Base-by-base conservation (phyloP, 2,797 vertebrate genomes). In the Eospalax fontanierii region DNA sequence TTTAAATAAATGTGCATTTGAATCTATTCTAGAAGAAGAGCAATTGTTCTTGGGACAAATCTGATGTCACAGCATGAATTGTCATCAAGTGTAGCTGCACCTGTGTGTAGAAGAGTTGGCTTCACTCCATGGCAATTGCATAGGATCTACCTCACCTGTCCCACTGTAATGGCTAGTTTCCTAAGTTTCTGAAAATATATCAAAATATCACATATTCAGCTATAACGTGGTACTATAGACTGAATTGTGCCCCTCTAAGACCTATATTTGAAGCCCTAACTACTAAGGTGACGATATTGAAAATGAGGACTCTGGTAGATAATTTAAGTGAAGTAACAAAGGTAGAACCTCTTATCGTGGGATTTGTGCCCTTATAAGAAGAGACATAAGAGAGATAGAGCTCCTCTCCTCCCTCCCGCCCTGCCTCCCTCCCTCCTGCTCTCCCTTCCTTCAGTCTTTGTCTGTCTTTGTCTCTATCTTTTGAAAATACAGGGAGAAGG, bases 121-220 rank as follows among this genome's bases (percentile, higher is more conserved):
- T 87, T 81, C n/a, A 11, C 3, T 82, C 73, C 1, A 5, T 5
- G 26, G 28, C 8, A 28, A 75, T 66, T 68, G 21, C 28, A 35
- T 38, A 15, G 24, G 24, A 19, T n/a, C 18, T 7, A 4, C 57
- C 30, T 88, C 28, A 18, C 28, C 81, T 89, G 24, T 24, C 1
- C 92, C 54, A 86, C 26, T 46, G 15, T 59, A 78, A 88, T 70
- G 88, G 24, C 65, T 71, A n/a, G 22, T 59, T 89, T 90, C 61
- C 57, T 89, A 68, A 91, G 84, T 3, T 24, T 46, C 61, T 75
- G 26, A 57, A 66, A 30, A 78, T 19, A 43, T 15, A 50, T 43
- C 35, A 24, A 66, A 85, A 90, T 90, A 40, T 57, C 54, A 84
- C 12, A 82, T 65, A 84, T 24, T 26, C 46, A 91, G 30, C 24